A percentile compares a stretch with the other conserved stretches of the same genome.
These are phyloP conservation scores for Ashinkailepas kermadecensis DNA, from an alignment of 2,888 invertebrate species.

Conservation along the genomic window DNA sequence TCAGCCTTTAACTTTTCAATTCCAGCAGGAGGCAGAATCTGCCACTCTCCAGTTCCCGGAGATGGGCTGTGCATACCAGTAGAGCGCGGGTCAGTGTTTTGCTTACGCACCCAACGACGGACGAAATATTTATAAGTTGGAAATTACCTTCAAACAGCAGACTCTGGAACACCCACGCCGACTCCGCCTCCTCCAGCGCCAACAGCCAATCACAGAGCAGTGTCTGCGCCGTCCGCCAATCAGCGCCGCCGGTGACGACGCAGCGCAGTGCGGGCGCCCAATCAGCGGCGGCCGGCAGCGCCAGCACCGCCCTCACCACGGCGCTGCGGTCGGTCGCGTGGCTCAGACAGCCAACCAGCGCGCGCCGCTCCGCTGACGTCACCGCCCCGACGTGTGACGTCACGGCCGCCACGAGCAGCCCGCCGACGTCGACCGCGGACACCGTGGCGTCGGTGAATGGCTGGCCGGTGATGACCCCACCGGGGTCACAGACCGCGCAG, in stretches of 20 bases:
- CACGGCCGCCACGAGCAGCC: neutral
- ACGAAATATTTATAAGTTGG: too few relatives aligned
- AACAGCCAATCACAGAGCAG: constrained; percentile 18
- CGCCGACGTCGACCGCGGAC: neutral
- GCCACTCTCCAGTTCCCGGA: too few relatives aligned
- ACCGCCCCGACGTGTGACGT: neutral
- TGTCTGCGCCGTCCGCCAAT: neutral
- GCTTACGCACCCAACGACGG: too few relatives aligned
- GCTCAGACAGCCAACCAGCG: neutral
- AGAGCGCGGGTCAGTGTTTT: too few relatives aligned
- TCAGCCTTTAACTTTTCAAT: too few relatives aligned
- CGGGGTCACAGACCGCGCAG: neutral
- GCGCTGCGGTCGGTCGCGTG: neutral
- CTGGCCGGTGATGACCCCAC: neutral
- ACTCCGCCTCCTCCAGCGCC: constrained; percentile 25
- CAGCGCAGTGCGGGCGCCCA: neutral
- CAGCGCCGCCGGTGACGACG: neutral
- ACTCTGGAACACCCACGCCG: constrained; percentile 1
- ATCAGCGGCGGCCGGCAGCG: neutral
- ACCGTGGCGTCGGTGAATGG: neutral
- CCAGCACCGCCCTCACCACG: neutral
- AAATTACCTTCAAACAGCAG: constrained; percentile 2
- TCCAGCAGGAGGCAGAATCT: too few relatives aligned
- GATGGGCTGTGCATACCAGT: too few relatives aligned
- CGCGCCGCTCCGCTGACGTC: neutral